Conservation (phyloP, 1,140 invertebrate species). For the Drosophila asahinai region DNA sequence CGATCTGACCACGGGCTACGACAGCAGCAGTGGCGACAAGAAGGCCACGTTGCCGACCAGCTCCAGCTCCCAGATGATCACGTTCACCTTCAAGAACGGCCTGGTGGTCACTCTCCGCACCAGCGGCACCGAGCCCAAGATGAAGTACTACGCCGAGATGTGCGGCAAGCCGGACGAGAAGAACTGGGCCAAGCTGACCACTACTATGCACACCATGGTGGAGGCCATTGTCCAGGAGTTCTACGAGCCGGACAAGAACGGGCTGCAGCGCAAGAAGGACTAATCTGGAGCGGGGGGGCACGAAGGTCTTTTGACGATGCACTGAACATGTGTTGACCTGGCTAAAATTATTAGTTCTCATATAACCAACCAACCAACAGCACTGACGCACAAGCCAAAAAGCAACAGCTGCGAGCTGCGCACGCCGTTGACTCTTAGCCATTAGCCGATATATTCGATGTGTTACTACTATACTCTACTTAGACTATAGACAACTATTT, state of each 20-base stretch:
- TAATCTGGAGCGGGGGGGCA: slow-evolving; percentile 28
- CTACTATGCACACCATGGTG: slow-evolving; percentile 91
- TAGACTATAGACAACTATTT: slow-evolving; percentile 28
- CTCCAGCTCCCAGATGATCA: slow-evolving; percentile 96
- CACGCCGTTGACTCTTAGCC: slow-evolving; percentile 27
- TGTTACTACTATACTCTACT: slow-evolving; percentile 32
- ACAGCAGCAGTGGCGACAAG: slow-evolving; percentile 90
- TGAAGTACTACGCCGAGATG: slow-evolving; percentile 98
- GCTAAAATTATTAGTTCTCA: slow-evolving; percentile 37
- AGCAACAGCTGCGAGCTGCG: slow-evolving; percentile 14
- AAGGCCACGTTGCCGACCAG: slow-evolving; percentile 92
- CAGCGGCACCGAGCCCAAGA: slow-evolving; percentile 99
- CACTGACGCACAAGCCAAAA: slow-evolving; percentile 52
- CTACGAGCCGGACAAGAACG: slow-evolving; percentile 91
- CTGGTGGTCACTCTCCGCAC: slow-evolving; percentile 95
- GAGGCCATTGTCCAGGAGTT: slow-evolving; percentile 92
- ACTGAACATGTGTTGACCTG: slow-evolving; percentile 9
- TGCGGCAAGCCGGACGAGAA: slow-evolving; percentile 90
- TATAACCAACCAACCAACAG: slow-evolving; percentile 6
- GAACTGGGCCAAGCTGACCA: slow-evolving; percentile 88
- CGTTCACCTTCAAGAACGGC: slow-evolving; percentile 96
- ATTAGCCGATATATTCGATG: slow-evolving; percentile 15
- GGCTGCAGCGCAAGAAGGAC: slow-evolving; percentile 86
- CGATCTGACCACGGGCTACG: slow-evolving; percentile 96
- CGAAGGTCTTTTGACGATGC: slow-evolving; percentile 9